Evolutionary conservation across 2,888 invertebrate species (phyloP).

Genomic region (Hirtodrosophila histrioides): DNA sequence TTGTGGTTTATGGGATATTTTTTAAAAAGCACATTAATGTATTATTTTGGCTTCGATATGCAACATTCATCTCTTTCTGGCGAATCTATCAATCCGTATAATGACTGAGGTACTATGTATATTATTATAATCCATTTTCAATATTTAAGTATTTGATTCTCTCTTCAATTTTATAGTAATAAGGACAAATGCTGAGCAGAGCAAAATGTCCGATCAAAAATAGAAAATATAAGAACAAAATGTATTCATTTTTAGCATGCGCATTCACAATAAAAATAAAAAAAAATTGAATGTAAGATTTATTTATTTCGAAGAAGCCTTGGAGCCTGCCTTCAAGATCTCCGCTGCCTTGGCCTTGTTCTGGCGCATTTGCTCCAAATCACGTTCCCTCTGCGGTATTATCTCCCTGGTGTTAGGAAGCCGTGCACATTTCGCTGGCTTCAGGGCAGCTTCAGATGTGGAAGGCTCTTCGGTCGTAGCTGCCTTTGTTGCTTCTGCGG

Average conservation of each 20-base stretch:
- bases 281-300: not conserved
- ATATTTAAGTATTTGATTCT: too few relatives aligned
- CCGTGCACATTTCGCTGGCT: constrained; percentile 52
- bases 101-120: too few relatives aligned
- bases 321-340: constrained; percentile 87
- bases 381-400: constrained; percentile 90
- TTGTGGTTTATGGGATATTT: too few relatives aligned
- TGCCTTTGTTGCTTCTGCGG: constrained; percentile 3
- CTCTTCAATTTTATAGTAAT: too few relatives aligned
- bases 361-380: constrained; percentile 87
- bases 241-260: constrained; percentile 7
- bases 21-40: too few relatives aligned
- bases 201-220: too few relatives aligned
- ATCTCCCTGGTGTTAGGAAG: constrained; percentile 85
- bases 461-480: constrained; percentile 23
- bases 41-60: too few relatives aligned
- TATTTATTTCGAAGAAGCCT: constrained; percentile 24
- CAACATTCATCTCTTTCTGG: too few relatives aligned
- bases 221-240: too few relatives aligned
- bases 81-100: too few relatives aligned
- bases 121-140: too few relatives aligned
- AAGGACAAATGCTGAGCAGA: too few relatives aligned
- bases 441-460: constrained; percentile 17
- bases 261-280: not conserved
- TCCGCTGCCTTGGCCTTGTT: constrained; percentile 91